These are phyloP conservation scores for Dufourea novaeangliae DNA, from an alignment of 1,140 invertebrate species.

Conservation along the genomic window DNA sequence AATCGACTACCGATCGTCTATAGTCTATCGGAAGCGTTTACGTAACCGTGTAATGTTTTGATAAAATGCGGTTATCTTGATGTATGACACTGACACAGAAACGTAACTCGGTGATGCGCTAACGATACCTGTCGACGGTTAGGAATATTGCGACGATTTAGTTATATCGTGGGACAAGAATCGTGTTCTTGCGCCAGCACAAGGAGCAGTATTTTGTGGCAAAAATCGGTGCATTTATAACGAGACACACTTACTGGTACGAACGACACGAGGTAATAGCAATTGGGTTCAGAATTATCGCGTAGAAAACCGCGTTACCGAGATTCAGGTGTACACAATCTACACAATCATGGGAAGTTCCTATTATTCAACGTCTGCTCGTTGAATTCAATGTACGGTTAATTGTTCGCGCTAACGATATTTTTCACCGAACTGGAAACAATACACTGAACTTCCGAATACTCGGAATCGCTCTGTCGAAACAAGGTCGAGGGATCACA, in stretches of 20 bases:
- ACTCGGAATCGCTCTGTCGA: not conserved
- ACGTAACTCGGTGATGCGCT: not conserved
- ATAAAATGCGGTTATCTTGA: not conserved
- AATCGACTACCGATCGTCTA: not conserved
- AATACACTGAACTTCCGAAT: too few relatives aligned
- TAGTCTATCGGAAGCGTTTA: not conserved
- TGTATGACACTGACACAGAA: too few relatives aligned
- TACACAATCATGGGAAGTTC: not conserved
- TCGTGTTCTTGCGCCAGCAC: too few relatives aligned
- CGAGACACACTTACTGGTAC: not conserved
- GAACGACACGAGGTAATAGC: too few relatives aligned
- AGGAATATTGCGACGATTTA: too few relatives aligned
- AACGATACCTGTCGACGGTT: too few relatives aligned
- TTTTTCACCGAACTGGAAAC: not conserved
- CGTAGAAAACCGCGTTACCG: not conserved
- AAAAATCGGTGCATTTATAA: not conserved
- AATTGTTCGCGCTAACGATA: not conserved
- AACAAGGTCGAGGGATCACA: not conserved
- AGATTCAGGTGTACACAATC: slow-evolving; percentile 1
- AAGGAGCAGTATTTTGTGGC: too few relatives aligned
- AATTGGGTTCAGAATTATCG: not conserved
- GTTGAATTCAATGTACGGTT: not conserved
- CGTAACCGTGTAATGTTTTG: not conserved
- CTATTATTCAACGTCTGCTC: not conserved
- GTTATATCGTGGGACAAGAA: too few relatives aligned